Base-by-base conservation (phyloP, 2,113 vertebrate species). In the Microcebus lehilahytsara region DNA sequence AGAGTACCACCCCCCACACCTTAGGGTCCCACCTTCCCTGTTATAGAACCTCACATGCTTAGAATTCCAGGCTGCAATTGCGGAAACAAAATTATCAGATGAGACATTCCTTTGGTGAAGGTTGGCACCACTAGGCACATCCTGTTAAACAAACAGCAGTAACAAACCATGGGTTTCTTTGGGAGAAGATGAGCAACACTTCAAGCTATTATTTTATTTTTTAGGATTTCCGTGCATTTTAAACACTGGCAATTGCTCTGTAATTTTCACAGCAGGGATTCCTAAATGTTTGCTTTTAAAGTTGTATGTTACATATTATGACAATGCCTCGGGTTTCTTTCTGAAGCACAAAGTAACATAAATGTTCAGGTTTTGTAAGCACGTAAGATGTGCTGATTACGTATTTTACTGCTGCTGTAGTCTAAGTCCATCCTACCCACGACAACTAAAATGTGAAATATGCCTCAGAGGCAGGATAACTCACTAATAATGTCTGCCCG, bases 231-330 rank as follows among this genome's bases (percentile, higher is more conserved):
- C 64, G 69, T 94, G 51, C 30, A 83, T 66, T 94, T 92, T 81
- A 86, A 77, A 51, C n/a, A 37, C 42, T 67, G 62, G 12, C 91
- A 95, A 56, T 74, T 79, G 64, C 46, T 62, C 25, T 88, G 3
- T 80, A 25, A 88, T 95, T 93, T 95, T 89, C 58, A 86, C 37
- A 53, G 79, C 71, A 90, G 95, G 58, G 46, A 19, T 1, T 53
- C 58, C 58, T 93, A 89, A 90, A 89, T 78, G 25, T 27, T 96
- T 96, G 0, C 27, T 93, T 95, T 92, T 74, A 67, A 72, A 49
- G 27, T 60, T 62, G 46, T 49, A 56, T 34, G 30, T 66, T 77
- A 89, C 75, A 9, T 46, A 56, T 53, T 66, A 25, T 40, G 53
- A 77, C 8, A 60, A 87, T 53, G 72, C 11, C 5, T 32, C 20